Percentiles rank a stretch among this genome's conserved stretches.
Evolutionary conservation across 2,888 invertebrate species (phyloP).

Genomic region (Tenthredo livida): DNA sequence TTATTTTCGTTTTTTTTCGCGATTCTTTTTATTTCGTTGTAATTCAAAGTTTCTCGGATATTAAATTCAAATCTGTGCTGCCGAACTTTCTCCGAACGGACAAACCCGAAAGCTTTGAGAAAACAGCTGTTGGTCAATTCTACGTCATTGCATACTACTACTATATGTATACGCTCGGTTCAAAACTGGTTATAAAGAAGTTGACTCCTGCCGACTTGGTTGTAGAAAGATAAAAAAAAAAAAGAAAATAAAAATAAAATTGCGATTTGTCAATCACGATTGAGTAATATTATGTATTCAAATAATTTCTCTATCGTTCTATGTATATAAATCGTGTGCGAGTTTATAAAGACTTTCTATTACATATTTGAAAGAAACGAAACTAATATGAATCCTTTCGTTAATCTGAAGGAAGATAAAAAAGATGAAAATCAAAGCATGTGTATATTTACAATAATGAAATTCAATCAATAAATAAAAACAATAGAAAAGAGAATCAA

Average conservation of each 20-base stretch:
- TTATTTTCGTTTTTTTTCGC: background rate
- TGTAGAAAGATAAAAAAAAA: background rate
- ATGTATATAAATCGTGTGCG: background rate
- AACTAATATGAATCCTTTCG: too few relatives aligned
- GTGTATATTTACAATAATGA: background rate
- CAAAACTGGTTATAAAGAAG: slow-evolving; percentile 31
- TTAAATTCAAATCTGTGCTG: background rate
- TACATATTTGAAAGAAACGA: too few relatives aligned
- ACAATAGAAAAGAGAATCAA: background rate
- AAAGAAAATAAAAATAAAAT: background rate
- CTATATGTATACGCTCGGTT: background rate
- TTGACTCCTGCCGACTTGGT: background rate
- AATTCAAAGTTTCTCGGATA: background rate
- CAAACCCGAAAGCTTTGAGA: background rate
- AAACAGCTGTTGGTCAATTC: slow-evolving; percentile 27
- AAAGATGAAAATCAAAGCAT: background rate
- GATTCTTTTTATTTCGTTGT: background rate
- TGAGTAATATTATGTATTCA: background rate
- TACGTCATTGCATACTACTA: background rate
- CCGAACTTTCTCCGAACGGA: slow-evolving; percentile 10
- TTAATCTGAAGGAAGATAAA: background rate
- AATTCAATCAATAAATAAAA: background rate
- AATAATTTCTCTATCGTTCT: background rate
- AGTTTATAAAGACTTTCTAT: background rate
- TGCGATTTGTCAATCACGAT: background rate